Evolutionary conservation across 2,113 vertebrate species (phyloP), one percentile per base, ranked within the genome.

Genomic region (Gadus chalcogrammus): DNA sequence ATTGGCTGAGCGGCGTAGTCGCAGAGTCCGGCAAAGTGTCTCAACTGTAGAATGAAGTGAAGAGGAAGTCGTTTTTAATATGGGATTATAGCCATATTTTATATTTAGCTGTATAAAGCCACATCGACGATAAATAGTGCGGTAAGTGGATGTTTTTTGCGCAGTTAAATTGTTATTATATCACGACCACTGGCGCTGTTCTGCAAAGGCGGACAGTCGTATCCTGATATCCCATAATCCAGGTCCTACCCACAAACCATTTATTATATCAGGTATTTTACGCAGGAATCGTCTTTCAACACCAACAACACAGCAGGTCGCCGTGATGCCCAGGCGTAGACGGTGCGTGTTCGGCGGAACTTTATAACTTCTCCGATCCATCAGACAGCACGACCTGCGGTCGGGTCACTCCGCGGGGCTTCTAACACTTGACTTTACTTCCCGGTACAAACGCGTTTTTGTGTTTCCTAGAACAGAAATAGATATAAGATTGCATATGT

Each of bases 11-110:
- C 1, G 5, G 2, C 67, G 64, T 67, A 61, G 56, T 69, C 60
- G 72, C 35, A 65, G 82, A 87, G 86, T 87, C 85, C 83, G 76
- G 84, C 69, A 81, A 88, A 88, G 84, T 81, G 82, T 81, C 68
- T 48, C 73, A 87, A 87, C 66, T 78, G 76, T 66, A 53, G 61
- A 73, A 60, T 1, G 61, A 76, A 78, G 69, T 73, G 76, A 87
- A 61, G 79, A 86, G 85, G 88, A 87, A 88, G 84, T 88, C 78
- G 68, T 82, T 85, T 20, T 80, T 74, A 38, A 72, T 74, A 81
- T 85, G 79, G 27, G 77, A 74, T 76, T 69, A 55, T 53, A 66
- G 9, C 31, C 31, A 35, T 35, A 35, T 4, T 35, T 35, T 35
- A 35, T 35, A 35, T 35, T 35, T 35, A 35, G 42, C 42, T 48